Conservation (phyloP, 37 sponge, comb jelly and placozoan species). For the Spongilla lacustris region DNA sequence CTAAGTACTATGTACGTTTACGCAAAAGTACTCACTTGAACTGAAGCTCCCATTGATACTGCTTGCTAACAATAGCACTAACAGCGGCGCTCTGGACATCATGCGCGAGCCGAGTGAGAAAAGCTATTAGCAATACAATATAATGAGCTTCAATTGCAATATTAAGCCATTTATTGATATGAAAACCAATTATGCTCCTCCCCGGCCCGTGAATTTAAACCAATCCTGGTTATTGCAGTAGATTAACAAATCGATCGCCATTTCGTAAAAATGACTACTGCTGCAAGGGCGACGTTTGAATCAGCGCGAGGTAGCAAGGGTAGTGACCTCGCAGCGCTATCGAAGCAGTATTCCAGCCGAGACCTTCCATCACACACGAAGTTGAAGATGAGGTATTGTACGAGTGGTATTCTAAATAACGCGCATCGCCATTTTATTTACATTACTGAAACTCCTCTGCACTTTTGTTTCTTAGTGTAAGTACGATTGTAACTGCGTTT, state of each 20-base stretch:
- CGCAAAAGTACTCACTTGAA: not conserved
- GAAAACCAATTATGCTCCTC: not conserved
- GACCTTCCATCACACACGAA: slow-evolving; percentile 97
- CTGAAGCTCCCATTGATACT: not conserved
- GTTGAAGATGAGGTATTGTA: slow-evolving; percentile 86
- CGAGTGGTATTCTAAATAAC: not conserved
- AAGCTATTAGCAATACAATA: too few species aligned
- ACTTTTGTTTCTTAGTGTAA: too few species aligned
- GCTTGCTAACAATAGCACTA: not conserved
- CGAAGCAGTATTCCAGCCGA: slow-evolving; percentile 97
- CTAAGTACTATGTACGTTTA: not conserved
- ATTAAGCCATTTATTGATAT: too few species aligned
- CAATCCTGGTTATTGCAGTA: not conserved
- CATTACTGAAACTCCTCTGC: not conserved
- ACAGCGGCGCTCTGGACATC: not conserved
- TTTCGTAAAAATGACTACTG: slow-evolving; percentile 95
- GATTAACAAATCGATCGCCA: not conserved
- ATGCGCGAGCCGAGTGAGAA: too few species aligned
- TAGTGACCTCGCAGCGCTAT: slow-evolving; percentile 94
- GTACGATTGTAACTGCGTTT: too few species aligned
- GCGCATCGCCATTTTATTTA: not conserved
- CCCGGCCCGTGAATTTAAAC: not conserved
- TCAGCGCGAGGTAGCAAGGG: slow-evolving; percentile 96
- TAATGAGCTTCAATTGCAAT: too few species aligned
- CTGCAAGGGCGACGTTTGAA: slow-evolving; percentile 98